Evolutionary conservation across 2,888 invertebrate species (phyloP).

Genomic region (Octonoba sinensis): DNA sequence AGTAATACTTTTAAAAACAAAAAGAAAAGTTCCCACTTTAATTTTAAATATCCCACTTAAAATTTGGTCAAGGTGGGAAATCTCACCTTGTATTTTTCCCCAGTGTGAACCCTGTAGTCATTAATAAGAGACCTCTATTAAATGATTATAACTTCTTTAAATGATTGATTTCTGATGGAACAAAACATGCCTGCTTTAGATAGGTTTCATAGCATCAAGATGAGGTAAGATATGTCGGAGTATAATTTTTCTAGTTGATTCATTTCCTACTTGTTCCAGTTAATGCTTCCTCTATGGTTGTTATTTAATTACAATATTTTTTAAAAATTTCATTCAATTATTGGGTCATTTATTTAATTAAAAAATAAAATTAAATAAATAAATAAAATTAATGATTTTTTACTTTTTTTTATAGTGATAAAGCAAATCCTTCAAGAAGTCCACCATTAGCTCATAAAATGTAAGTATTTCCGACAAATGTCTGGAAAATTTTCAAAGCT

Average conservation of each 20-base stretch:
- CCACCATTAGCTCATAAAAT: constrained; percentile 57
- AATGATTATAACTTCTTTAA: too few species aligned
- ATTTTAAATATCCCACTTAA: too few species aligned
- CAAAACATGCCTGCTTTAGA: too few species aligned
- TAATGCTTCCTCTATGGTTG: not conserved
- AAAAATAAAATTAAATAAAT: not conserved
- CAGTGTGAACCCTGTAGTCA: too few species aligned
- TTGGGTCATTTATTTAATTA: not conserved
- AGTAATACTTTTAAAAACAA: too few species aligned
- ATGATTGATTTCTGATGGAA: too few species aligned
- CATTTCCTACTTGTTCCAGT: not conserved
- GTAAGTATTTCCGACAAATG: constrained; percentile 12
- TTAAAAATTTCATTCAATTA: not conserved
- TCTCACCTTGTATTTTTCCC: too few species aligned
- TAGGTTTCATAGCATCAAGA: too few species aligned
- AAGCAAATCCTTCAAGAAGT: constrained; percentile 7
- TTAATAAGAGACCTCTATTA: too few species aligned
- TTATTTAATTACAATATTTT: not conserved
- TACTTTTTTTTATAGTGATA: constrained; percentile 10
- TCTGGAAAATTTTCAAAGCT: not conserved
- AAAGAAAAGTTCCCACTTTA: too few species aligned
- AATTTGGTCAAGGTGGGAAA: too few species aligned
- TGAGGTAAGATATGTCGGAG: not conserved
- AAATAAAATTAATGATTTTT: not conserved
- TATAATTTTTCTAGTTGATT: too few species aligned